Evolutionary conservation across 64 coral and sea anemone species (phyloP).

Genomic region (Actinia tenebrosa): DNA sequence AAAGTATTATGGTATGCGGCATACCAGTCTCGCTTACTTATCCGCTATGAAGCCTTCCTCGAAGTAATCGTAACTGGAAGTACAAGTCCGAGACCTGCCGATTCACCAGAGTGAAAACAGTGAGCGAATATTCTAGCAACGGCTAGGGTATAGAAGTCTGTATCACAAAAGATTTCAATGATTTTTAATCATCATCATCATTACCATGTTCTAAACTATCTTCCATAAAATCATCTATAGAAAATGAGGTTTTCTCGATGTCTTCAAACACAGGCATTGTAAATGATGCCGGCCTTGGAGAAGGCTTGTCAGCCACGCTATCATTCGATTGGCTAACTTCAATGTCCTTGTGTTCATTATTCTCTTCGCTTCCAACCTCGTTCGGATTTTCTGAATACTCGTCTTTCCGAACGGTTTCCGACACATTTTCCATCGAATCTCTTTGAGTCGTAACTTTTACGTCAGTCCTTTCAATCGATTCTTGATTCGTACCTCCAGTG

Average conservation of each 20-base stretch:
- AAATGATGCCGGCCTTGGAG: neutral
- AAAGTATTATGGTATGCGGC: no score
- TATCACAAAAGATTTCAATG: neutral
- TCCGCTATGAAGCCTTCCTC: no score
- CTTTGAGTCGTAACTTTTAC: neutral
- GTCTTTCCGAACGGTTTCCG: neutral
- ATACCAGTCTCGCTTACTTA: no score
- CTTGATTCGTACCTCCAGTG: neutral
- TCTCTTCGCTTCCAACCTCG: neutral
- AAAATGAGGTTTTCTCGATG: neutral
- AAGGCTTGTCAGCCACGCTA: neutral
- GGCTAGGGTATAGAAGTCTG: neutral
- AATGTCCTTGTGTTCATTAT: neutral
- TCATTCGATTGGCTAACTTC: neutral
- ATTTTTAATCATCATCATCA: neutral
- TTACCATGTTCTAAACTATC: slow-evolving; percentile 20
- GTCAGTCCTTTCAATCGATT: neutral
- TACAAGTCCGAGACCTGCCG: no score
- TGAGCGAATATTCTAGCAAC: no score
- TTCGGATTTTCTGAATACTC: neutral
- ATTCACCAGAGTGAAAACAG: no score
- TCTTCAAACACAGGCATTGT: slow-evolving; percentile 26
- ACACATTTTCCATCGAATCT: neutral
- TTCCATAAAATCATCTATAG: slow-evolving; percentile 26
- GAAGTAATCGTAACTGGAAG: no score